Evolutionary conservation across 2,888 invertebrate species (phyloP), one percentile per base, ranked within the genome.

Genomic region (Abrostola tripartita): DNA sequence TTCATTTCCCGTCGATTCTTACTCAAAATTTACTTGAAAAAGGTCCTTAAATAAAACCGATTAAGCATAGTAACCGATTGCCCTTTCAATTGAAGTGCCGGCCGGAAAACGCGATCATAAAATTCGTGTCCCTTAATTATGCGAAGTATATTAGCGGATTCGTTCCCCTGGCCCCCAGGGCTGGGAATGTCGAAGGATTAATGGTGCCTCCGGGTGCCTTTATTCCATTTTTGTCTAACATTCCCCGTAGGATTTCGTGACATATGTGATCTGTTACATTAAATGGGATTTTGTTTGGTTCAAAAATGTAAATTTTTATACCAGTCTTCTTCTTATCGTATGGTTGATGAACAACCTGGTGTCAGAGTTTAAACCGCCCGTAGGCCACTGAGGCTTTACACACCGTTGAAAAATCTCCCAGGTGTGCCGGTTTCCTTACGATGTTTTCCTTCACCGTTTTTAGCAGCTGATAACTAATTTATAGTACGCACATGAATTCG

Each of bases 121-220:
- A 76, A 71, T 74, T 74, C 50, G 41, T 57, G 68, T 64, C 61
- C 64, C 65, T 78, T 68, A 76, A 76, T 76, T 75, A 78, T 68
- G 65, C 65, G 62, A 70, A 75, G 78, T 80, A 70, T 75, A 78
- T 75, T 70, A 80, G 54, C 55, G 58, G 56, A 63, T 59, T 66
- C 37, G 61, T 50, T 51, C 59, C 65, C 52, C 55, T 49, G 24
- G 8, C 60, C 61, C 52, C 58, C n/a, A 60, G 73, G 73, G 65
- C 62, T 51, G 56, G 77, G 67, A 78, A 76, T 77, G 81, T 80
- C 72, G 75, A 77, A 73, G 79, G 81, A 83, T 82, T 82, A 82
- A 82, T 81, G 78, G 73, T 64, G 53, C 71, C 69, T 74, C 42
- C 47, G 58, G 65, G 40, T 63, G 75, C 72, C 71, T 74, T 74